A percentile compares a stretch with the other conserved stretches of the same genome.
Evolutionary conservation across 1,140 invertebrate genomes (phyloP).

Genomic region (Polypedilum pembai): DNA sequence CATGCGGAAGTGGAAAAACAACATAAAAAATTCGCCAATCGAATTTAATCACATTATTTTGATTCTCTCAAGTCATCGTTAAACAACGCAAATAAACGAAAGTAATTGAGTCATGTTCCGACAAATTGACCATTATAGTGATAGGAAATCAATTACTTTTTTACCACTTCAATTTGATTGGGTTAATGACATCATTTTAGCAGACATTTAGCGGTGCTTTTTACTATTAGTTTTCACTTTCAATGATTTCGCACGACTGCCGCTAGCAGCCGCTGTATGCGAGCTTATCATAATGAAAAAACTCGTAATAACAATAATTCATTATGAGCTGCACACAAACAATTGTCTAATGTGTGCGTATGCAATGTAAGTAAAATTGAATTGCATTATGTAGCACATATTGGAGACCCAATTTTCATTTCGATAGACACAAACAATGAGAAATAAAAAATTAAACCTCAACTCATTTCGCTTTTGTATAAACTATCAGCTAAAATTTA

Average conservation of each 20-base stretch:
- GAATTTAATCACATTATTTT: not conserved
- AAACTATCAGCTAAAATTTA: not conserved
- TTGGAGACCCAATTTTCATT: slow-evolving; percentile 12
- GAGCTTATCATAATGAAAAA: not conserved
- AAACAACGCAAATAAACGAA: not conserved
- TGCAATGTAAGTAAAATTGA: not conserved
- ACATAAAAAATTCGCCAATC: not conserved
- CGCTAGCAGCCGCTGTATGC: not conserved
- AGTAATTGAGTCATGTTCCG: slow-evolving; percentile 6
- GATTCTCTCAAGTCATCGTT: not conserved
- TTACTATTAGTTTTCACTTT: not conserved
- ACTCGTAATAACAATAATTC: slow-evolving; percentile 1
- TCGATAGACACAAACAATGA: slow-evolving; percentile 4
- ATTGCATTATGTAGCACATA: not conserved
- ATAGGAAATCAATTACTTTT: slow-evolving; percentile 6
- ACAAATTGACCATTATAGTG: not conserved
- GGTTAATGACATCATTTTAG: not conserved
- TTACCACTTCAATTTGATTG: not conserved
- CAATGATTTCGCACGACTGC: not conserved
- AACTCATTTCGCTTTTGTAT: not conserved
- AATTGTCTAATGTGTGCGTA: not conserved
- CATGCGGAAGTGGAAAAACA: not conserved
- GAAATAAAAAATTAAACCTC: not conserved
- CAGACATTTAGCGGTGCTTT: not conserved
- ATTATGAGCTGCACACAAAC: not conserved